Base-by-base conservation (phyloP, 2,113 vertebrate species). In the Vulpes lagopus region DNA sequence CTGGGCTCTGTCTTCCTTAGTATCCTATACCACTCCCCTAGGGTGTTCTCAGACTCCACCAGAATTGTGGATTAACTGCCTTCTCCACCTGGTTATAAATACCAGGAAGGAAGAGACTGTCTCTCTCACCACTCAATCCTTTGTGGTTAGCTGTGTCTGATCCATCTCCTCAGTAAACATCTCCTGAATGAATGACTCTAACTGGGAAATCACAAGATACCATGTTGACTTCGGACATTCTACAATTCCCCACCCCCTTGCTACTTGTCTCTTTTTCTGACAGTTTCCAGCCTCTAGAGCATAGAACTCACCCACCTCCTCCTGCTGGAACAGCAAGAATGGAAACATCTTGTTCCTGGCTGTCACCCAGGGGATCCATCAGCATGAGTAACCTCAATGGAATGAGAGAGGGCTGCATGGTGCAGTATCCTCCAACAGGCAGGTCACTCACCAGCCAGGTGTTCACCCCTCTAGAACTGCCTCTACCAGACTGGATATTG, bases 381-480 rank as follows among this genome's bases (percentile, higher is more conserved):
- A 73, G 53, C 32, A 35, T 4, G 8, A 90, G 64, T 32, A 74
- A 32, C 71, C 71, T 49, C 30, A 1, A 7, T 22, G n/a, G 22
- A n/a, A 19, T 11, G 2, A n/a, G 62, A 64, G 20, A 14, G 9
- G 11, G 12, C 16, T 69, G 4, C 14, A 1, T 7, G 1, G 9
- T 0, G 51, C 7, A 25, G 32, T 16, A n/a, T 5, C 12, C 20
- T 65, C 49, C 30, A 5, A 1, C 3, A 49, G 57, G 62, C 0
- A 57, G 27, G 5, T n/a, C 1, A 9, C 16, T 32, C 4, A 55
- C 27, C 32, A 27, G 20, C 35, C 53, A 65, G 20, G 19, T 11
- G 14, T 30, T 57, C 85, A 53, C 25, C 7, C 43, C 65, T 55
- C 85, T 0, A 11, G 32, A 53, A 55, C 11, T 11, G 22, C 57